A percentile compares a stretch with the other conserved stretches of the same genome.
Conservation (phyloP, 2,888 invertebrate species). For the Metellina segmentata region DNA sequence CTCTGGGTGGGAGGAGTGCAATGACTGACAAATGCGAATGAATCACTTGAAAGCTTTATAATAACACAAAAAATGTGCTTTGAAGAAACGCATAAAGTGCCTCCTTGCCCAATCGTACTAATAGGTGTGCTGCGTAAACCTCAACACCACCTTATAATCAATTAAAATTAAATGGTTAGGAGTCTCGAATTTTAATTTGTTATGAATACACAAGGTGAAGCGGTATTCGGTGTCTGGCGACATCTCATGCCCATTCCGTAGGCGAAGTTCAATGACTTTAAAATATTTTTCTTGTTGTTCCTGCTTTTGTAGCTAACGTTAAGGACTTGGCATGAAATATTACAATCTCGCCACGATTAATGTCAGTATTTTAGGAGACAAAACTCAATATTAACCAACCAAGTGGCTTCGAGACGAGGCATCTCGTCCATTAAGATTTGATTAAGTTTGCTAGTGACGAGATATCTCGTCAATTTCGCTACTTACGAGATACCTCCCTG, state of each 20-base stretch:
- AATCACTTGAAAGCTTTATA: conserved; percentile 3
- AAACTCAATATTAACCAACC: no score
- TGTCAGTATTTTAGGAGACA: no score
- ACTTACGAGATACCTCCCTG: no score
- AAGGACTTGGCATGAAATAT: no score
- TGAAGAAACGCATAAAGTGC: conserved; percentile 15
- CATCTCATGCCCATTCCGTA: background rate
- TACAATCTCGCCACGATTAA: no score
- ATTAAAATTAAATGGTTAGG: background rate
- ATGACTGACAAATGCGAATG: conserved; percentile 16
- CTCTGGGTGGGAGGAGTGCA: conserved; percentile 36
- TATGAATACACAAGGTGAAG: background rate
- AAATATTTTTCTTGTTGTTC: background rate
- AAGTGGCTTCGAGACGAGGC: no score
- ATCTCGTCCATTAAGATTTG: no score
- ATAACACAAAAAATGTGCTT: background rate
- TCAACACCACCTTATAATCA: background rate
- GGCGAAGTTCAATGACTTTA: conserved; percentile 38
- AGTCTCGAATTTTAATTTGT: background rate
- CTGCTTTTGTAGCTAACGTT: no score
- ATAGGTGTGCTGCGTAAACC: background rate
- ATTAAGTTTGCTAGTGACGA: no score
- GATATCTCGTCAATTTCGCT: no score
- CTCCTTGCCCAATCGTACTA: background rate
- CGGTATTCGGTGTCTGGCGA: background rate